phyloP scores from a whole-genome alignment of 2,113 vertebrate species.

The Notarius lentiginosus region DNA sequence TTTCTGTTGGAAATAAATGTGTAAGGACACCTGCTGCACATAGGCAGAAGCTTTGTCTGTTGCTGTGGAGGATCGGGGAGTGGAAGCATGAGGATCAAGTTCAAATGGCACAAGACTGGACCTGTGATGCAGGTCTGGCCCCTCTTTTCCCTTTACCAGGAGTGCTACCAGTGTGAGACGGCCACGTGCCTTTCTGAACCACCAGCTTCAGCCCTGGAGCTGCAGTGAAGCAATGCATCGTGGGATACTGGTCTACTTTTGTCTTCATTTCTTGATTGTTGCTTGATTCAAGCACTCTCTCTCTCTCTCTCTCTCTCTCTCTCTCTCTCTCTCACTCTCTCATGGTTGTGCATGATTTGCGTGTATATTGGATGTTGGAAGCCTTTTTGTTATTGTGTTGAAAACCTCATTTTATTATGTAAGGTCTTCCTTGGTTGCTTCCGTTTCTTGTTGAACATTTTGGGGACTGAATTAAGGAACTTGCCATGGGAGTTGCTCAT shows the following conservation, averaged over 20 bases:
- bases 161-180: conserved; percentile 76
- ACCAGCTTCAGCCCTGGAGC: conserved; percentile 74
- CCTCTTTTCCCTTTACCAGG: conserved; percentile 73
- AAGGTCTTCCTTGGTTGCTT: conserved; percentile 78
- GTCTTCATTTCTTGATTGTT: conserved; percentile 71
- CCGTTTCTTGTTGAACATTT: conserved; percentile 67
- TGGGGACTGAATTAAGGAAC: conserved; percentile 68
- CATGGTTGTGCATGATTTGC: conserved; percentile 43
- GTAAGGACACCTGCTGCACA: conserved; percentile 58
- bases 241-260: conserved; percentile 73
- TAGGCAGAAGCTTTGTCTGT: conserved; percentile 15
- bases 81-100: conserved; percentile 45
- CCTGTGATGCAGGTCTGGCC: conserved; percentile 57
- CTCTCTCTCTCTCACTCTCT: conserved; percentile 56
- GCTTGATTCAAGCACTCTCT: conserved; percentile 62
- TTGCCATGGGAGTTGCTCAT: conserved; percentile 58
- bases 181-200: conserved; percentile 81
- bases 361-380: conserved; percentile 54
- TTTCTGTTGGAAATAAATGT: conserved; percentile 76
- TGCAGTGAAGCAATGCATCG: conserved; percentile 79
- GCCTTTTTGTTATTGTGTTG: conserved; percentile 59
- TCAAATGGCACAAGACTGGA: conserved; percentile 59
- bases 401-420: conserved; percentile 66
- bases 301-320: not conserved
- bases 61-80: conserved; percentile 28